Base-by-base conservation (phyloP, 2,113 vertebrate genomes). In the Sceloporus tristichus region DNA sequence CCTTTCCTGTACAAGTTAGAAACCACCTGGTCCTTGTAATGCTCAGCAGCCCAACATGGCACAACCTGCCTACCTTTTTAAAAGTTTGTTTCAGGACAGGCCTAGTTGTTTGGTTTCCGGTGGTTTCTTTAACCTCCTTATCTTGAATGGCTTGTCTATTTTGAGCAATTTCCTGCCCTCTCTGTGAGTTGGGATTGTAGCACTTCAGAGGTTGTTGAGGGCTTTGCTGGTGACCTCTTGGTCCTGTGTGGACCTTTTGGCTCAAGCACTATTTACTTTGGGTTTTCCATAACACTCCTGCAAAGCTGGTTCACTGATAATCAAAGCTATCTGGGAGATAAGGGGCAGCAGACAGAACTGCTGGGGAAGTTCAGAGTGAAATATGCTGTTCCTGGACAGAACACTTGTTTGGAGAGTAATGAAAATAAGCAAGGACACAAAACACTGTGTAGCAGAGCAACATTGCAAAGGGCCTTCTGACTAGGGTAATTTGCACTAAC, bases 181-280 rank as follows among this genome's bases (percentile, higher is more conserved):
- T 56, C 29, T 2, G 3, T 71, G 48, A 1, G 9, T 18, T 23
- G 53, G 9, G 48, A 1, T 6, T 23, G 65, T 0, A 10, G 38
- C 85, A 87, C 89, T 66, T 81, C 0, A 1, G 66, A 87, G 82
- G 9, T 18, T 18, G 59, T 62, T 84, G 86, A 48, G 48, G 48
- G 48, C 48, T 48, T 48, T 48, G 59, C 59, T 62, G 59, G 13
- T 62, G 59, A 62, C 3, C 59, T 16, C 11, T 62, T 16, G 59
- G 59, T 18, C 18, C 56, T 74, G 7, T 94, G 94, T 94, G 93
- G 93, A 78, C 88, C 59, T 85, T 68, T 88, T 79, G 71, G 21
- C 0, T 2, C 0, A 0, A 92, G 16, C 0, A 34, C 11, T 94
- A 89, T 94, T 94, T 92, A 5, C 88, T 94, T 90, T 88, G 2